Conservation (phyloP, 2,797 vertebrate genomes). For the Xiphophorus birchmanni region DNA sequence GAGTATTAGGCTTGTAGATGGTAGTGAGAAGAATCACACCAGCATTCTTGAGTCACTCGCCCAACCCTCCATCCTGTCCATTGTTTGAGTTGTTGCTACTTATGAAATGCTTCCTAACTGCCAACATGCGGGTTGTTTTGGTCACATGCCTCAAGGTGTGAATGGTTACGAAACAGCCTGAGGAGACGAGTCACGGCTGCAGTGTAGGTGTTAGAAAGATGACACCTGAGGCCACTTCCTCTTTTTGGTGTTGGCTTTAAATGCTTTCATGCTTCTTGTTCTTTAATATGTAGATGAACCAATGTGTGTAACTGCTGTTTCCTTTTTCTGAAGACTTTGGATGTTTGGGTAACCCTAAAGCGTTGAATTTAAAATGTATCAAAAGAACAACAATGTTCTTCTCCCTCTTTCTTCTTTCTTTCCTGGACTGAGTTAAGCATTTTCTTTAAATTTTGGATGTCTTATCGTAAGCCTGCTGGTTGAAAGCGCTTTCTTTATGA, state of each 20-base stretch:
- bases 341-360: neutral
- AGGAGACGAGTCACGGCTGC: neutral
- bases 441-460: neutral
- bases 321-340: neutral
- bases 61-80: neutral
- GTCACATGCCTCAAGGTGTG: neutral
- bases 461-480: neutral
- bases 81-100: neutral
- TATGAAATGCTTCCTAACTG: neutral
- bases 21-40: neutral
- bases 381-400: no score
- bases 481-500: neutral
- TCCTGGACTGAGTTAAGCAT: neutral
- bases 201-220: neutral
- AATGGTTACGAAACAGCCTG: neutral
- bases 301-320: neutral
- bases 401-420: neutral
- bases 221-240: neutral
- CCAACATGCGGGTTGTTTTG: slow-evolving; percentile 1
- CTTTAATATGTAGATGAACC: neutral
- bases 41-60: neutral
- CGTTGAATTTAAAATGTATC: neutral
- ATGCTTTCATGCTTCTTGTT: neutral
- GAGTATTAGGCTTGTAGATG: neutral
- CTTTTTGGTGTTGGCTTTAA: neutral